These are phyloP conservation scores for Zosterops japonicus DNA, from an alignment of 2,113 vertebrate species.

Conservation along the genomic window DNA sequence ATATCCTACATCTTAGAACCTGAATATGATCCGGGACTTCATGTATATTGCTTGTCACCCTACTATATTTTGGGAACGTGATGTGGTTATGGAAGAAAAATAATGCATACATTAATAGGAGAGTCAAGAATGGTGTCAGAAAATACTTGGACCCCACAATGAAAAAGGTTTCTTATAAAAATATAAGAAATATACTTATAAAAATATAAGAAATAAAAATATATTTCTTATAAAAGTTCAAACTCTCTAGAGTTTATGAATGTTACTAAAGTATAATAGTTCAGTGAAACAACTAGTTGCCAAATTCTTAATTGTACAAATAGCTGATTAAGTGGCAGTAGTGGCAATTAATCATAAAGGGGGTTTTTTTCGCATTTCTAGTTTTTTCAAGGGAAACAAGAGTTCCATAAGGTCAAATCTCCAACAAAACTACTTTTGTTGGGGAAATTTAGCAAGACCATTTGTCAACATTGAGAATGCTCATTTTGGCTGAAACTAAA, in stretches of 20 bases:
- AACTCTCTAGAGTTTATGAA: neutral
- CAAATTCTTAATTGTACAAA: neutral
- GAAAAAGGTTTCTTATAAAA: neutral
- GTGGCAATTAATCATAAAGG: slow-evolving; percentile 30
- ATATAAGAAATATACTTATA: neutral
- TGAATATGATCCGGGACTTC: neutral
- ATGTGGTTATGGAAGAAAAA: neutral
- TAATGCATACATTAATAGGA: neutral
- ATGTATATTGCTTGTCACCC: neutral
- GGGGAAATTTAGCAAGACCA: slow-evolving; percentile 1
- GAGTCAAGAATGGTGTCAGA: neutral
- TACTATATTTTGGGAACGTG: neutral
- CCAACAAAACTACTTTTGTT: slow-evolving; percentile 54
- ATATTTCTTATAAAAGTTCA: neutral
- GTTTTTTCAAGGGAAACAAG: neutral
- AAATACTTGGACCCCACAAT: neutral
- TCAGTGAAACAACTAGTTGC: neutral
- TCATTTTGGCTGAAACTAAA: slow-evolving; percentile 52
- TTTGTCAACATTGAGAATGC: slow-evolving; percentile 55
- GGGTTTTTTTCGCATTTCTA: neutral
- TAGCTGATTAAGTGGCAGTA: neutral
- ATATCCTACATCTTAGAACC: neutral
- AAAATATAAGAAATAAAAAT: too few relatives aligned
- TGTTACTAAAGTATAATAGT: neutral
- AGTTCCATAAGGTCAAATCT: slow-evolving; percentile 36